phyloP scores from a whole-genome alignment of 2,113 vertebrate species.

The Puntigrus tetrazona region DNA sequence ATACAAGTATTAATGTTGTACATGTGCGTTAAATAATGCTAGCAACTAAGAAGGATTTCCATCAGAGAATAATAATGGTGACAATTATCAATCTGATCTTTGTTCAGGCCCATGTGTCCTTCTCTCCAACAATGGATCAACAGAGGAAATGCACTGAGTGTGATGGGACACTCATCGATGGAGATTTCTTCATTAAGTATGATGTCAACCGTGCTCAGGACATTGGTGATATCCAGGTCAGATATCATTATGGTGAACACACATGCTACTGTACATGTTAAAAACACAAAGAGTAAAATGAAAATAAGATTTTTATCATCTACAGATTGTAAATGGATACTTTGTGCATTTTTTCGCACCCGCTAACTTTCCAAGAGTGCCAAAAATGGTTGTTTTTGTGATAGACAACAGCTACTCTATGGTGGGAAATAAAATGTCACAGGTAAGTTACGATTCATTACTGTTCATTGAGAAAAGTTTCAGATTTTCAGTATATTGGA shows the following conservation, averaged over 20 bases:
- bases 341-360: conserved; percentile 81
- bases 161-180: conserved; percentile 80
- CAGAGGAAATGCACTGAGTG: conserved; percentile 84
- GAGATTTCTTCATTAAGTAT: conserved; percentile 87
- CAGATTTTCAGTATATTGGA: background rate
- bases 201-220: conserved; percentile 80
- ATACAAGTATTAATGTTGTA: too few relatives aligned
- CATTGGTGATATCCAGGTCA: conserved; percentile 85
- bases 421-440: conserved; percentile 56
- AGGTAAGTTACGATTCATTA: conserved; percentile 64
- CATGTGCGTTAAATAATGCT: too few relatives aligned
- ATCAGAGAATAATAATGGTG: background rate
- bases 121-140: conserved; percentile 78
- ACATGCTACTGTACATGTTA: too few relatives aligned
- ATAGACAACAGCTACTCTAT: conserved; percentile 78
- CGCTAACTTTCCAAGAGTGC: conserved; percentile 61
- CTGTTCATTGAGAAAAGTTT: background rate
- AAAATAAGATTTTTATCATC: background rate
- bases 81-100: background rate
- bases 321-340: conserved; percentile 77
- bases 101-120: conserved; percentile 71
- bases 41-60: background rate
- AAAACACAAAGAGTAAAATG: too few relatives aligned
- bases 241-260: conserved; percentile 26
- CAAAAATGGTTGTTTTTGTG: conserved; percentile 77